Conservation (phyloP, 2,797 vertebrate genomes). For the Xiphorhynchus erythropygius region DNA sequence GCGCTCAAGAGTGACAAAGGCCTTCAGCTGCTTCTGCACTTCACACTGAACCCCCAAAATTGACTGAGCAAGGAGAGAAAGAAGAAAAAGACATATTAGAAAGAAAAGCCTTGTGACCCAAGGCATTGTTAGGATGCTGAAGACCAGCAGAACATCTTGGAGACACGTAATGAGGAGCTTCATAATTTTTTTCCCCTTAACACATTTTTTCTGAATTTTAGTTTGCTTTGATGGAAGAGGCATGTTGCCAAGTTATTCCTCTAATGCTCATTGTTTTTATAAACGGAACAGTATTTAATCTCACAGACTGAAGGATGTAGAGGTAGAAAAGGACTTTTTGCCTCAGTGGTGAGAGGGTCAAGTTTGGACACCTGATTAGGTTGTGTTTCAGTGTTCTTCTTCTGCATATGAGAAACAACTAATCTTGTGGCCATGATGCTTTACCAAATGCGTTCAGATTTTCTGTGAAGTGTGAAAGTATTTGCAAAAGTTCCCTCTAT, state of each 20-base stretch:
- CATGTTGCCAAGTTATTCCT: neutral
- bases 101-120: neutral
- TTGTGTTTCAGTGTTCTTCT: neutral
- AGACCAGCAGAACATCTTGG: neutral
- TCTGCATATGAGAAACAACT: neutral
- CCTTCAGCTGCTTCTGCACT: constrained; percentile 95
- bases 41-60: constrained; percentile 96
- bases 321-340: neutral
- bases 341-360: neutral
- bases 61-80: constrained; percentile 79
- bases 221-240: neutral
- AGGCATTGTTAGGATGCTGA: neutral
- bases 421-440: neutral
- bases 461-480: neutral
- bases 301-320: neutral
- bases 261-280: neutral
- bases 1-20: constrained; percentile 93
- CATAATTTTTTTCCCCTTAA: neutral
- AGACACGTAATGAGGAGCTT: neutral
- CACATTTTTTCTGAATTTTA: neutral
- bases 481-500: neutral
- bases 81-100: neutral
- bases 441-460: neutral
- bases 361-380: neutral
- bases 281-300: neutral